These are phyloP conservation scores for Cephus nigrinus DNA, from an alignment of 2,888 invertebrate species.

Conservation along the genomic window DNA sequence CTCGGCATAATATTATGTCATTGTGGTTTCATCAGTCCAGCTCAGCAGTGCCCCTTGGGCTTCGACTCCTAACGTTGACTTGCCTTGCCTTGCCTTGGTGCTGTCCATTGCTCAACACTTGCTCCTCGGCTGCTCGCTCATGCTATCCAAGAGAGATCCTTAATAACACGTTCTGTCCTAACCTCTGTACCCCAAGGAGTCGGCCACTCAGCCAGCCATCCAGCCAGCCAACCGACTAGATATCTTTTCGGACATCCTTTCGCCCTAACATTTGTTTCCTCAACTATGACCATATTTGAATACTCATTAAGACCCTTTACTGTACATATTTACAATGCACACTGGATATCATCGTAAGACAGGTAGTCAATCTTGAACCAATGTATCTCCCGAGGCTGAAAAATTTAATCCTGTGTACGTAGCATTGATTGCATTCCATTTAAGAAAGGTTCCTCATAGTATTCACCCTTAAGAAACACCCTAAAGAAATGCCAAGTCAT, in stretches of 20 bases:
- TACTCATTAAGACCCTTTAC: neutral
- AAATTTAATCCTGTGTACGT: conserved; percentile 32
- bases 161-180: conserved; percentile 54
- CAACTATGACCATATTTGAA: neutral
- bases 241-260: neutral
- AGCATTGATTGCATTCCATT: conserved; percentile 34
- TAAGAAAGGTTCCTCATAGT: conserved; percentile 46
- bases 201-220: conserved; percentile 14
- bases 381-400: conserved; percentile 35
- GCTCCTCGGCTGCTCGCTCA: conserved; percentile 15
- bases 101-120: conserved; percentile 34
- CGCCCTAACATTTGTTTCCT: neutral
- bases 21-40: conserved; percentile 47
- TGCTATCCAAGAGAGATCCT: conserved; percentile 32
- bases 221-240: neutral
- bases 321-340: neutral
- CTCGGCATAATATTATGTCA: conserved; percentile 52
- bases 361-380: conserved; percentile 43
- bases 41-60: conserved; percentile 18
- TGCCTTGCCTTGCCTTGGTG: neutral
- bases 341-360: conserved; percentile 33
- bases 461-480: neutral
- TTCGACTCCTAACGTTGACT: conserved; percentile 15
- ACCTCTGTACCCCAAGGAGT: conserved; percentile 45
- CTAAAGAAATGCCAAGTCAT: neutral